phyloP scores from a whole-genome alignment of 2,888 invertebrate genomes.

The Dolomedes plantarius region DNA sequence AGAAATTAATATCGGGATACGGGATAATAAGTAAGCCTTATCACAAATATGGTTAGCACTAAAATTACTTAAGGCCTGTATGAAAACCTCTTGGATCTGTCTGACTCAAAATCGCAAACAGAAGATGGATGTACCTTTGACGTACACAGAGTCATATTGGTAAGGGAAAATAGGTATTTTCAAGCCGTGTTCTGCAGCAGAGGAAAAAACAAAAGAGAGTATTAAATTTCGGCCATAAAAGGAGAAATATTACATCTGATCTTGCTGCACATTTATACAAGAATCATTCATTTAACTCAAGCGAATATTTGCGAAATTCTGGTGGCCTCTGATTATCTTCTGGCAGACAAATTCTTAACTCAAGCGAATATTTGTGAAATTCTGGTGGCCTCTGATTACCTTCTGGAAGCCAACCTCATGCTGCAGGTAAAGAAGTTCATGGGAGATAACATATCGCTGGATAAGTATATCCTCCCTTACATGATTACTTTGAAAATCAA shows the following conservation, averaged over 20 bases:
- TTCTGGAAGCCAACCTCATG: background rate
- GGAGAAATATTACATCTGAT: conserved; percentile 9
- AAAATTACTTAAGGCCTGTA: background rate
- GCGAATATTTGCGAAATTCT: conserved; percentile 9
- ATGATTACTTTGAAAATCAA: background rate
- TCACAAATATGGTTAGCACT: too few relatives aligned
- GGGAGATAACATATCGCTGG: too few relatives aligned
- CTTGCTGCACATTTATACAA: too few relatives aligned
- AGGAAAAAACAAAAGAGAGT: background rate
- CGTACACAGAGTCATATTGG: conserved; percentile 22
- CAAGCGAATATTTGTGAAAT: background rate
- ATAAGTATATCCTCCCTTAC: conserved; percentile 18
- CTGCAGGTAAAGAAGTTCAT: too few relatives aligned
- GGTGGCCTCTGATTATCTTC: conserved; percentile 9
- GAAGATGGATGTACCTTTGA: conserved; percentile 31
- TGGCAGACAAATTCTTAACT: background rate
- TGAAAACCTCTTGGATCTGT: background rate
- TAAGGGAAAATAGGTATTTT: conserved; percentile 21
- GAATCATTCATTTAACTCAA: background rate
- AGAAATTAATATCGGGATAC: too few relatives aligned
- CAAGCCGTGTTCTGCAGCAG: background rate
- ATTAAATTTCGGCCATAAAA: background rate
- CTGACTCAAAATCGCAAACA: conserved; percentile 13
- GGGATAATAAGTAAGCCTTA: too few relatives aligned
- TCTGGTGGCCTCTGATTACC: too few relatives aligned